phyloP scores from a whole-genome alignment of 2,888 invertebrate species.

The Apeira syringaria region DNA sequence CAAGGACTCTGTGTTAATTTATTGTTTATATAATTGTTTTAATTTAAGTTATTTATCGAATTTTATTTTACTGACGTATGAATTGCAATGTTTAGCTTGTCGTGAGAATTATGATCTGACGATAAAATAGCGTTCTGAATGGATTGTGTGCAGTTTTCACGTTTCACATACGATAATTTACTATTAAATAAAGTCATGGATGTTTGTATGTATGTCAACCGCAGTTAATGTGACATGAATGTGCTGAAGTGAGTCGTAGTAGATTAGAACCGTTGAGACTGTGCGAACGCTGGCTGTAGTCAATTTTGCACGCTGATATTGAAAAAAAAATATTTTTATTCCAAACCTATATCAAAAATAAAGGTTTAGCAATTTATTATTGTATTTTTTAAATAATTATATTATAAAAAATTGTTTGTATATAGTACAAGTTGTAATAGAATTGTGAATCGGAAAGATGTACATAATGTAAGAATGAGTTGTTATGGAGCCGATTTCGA shows the following conservation, averaged over 20 bases:
- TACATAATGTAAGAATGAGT: slow-evolving; percentile 72
- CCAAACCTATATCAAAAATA: slow-evolving; percentile 76
- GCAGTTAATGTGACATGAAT: slow-evolving; percentile 51
- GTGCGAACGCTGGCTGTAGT: slow-evolving; percentile 71
- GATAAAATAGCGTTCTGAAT: slow-evolving; percentile 47
- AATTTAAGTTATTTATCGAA: slow-evolving; percentile 78
- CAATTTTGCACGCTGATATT: slow-evolving; percentile 53
- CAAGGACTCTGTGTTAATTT: slow-evolving; percentile 80
- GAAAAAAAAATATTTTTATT: slow-evolving; percentile 67
- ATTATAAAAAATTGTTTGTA: slow-evolving; percentile 74
- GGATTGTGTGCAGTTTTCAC: slow-evolving; percentile 63
- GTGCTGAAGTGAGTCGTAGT: slow-evolving; percentile 41
- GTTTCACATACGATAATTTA: slow-evolving; percentile 46
- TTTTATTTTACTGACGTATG: slow-evolving; percentile 57
- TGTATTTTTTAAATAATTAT: slow-evolving; percentile 71
- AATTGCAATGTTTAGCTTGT: slow-evolving; percentile 55
- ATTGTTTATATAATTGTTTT: slow-evolving; percentile 66
- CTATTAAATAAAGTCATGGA: slow-evolving; percentile 39
- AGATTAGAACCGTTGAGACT: slow-evolving; percentile 60
- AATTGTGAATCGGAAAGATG: slow-evolving; percentile 67
- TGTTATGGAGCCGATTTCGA: slow-evolving; percentile 49
- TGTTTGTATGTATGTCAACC: slow-evolving; percentile 53
- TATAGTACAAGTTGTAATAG: slow-evolving; percentile 82
- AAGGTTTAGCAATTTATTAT: slow-evolving; percentile 75
- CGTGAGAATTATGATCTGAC: slow-evolving; percentile 66